phyloP scores from a whole-genome alignment of 2,113 vertebrate species.

The Heptranchias perlo region DNA sequence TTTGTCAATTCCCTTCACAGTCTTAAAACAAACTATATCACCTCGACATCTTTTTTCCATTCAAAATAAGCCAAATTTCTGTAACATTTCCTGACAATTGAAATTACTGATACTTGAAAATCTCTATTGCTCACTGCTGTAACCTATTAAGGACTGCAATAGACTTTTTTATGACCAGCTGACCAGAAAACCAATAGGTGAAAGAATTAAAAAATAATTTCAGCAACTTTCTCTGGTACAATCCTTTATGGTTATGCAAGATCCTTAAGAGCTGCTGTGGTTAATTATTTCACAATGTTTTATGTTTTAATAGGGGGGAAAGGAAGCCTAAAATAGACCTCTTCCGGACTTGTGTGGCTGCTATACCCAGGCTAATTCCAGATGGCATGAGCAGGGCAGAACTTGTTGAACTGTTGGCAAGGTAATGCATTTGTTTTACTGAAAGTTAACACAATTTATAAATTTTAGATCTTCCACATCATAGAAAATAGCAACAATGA shows the following conservation, averaged over 20 bases:
- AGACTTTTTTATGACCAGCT: slow-evolving; percentile 13
- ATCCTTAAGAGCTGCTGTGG: neutral
- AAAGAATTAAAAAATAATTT: neutral
- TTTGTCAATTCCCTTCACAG: neutral
- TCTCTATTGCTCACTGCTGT: neutral
- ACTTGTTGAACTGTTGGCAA: slow-evolving; percentile 92
- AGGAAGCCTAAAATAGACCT: slow-evolving; percentile 98
- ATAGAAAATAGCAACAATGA: neutral
- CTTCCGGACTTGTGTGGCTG: slow-evolving; percentile 95
- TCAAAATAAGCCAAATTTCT: neutral
- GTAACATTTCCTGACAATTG: neutral
- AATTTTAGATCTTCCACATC: neutral
- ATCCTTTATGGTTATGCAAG: neutral
- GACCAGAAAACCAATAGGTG: neutral
- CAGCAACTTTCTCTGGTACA: neutral
- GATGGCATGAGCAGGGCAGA: slow-evolving; percentile 98
- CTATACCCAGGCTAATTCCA: slow-evolving; percentile 93
- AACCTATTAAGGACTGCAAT: neutral
- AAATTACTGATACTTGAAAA: neutral
- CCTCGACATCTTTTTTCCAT: neutral
- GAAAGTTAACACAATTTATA: neutral
- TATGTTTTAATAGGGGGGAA: slow-evolving; percentile 72
- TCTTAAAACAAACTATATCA: neutral
- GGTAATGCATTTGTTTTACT: slow-evolving; percentile 58
- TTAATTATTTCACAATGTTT: slow-evolving; percentile 35